Evolutionary conservation across 1,140 invertebrate species (phyloP), one percentile per base, ranked within the genome.

Genomic region (Caenorhabditis latens): DNA sequence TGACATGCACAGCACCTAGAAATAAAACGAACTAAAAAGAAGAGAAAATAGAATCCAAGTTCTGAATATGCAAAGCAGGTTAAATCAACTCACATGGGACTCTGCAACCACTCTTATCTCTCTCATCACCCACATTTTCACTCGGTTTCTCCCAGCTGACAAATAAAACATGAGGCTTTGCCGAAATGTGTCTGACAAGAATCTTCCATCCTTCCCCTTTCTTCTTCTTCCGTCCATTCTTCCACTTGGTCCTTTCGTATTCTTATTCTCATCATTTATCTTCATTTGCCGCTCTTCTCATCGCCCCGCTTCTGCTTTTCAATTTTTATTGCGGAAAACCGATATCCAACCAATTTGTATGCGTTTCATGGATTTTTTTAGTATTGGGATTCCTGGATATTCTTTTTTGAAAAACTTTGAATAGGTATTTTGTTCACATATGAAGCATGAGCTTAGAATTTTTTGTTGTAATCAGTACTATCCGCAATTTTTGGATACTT

Each of bases 221-320:
- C n/a, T 79, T 63, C 24, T 63, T 32, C 24, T 24, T 50, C 46
- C 63, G 9, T 67, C 63, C 63, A 9, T 79, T 42, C 21, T 50
- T 50, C 40, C 71, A 79, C 67, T 71, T 19, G 4, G 40, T 71
- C n/a, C 40, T 71, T 32, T 16, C 14, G 40, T 71, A 71, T 79
- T 79, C 71, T 79, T 79, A 79, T 79, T 84, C 83, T 84, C 83
- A 58, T 63, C 83, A 61, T 63, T 84, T 63, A 61, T 63, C 83
- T 61, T 84, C 83, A 63, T 61, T 84, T 63, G 53, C 42, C 83
- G 55, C 58, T 84, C 83, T 63, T 63, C 83, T 63, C 58, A 42
- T 42, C 83, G 32, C 42, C 53, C 13, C 32, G 14, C 14, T n/a
- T 40, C 55, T 24, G 9, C 21, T 50, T 42, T 82, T 55, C 7